Base-by-base conservation (phyloP, 2,113 vertebrate species). In the Gila orcuttii region DNA sequence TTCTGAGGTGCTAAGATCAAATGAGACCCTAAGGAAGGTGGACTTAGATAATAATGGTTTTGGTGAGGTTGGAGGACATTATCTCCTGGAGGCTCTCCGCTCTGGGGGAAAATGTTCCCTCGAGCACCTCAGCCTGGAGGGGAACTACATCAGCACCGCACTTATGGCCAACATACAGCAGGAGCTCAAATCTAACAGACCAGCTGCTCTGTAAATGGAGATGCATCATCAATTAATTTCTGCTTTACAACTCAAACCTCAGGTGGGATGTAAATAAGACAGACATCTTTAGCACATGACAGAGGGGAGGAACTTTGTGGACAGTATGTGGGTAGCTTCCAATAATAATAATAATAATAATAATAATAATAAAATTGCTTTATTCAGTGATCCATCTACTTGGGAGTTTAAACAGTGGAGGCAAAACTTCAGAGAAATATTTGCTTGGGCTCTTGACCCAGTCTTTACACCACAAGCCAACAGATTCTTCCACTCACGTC, bases 21-120 rank as follows among this genome's bases (percentile, higher is more conserved):
- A 94, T 84, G 6, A 11, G 25, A 86, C 90, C 23, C 82, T 96
- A 71, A 82, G 13, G 66, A 91, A 90, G 88, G 91, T 95, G 47
- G 95, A 96, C 64, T 87, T 96, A 85, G 95, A 96, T 83, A 28
- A 86, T 69, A 96, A 96, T 71, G 75, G 73, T 82, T 93, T 96
- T 84, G 91, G 93, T 3, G 95, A 96, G 2, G 90, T 92, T 81
- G 95, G 95, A 79, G 95, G 93, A 36, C 91, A 92, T 7, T 94
- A 93, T 89, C 88, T 96, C 55, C 87, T 93, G 66, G 92, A 85
- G 59, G 93, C 94, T 8, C 57, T 96, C 83, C 86, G 90, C 2
- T 92, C 86, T 85, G 90, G 92, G 73, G 86, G 64, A 0, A 86
- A 88, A 75, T 68, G 87, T 47, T 89, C 92, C 0, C 87, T 96